Conservation (phyloP, 2,113 vertebrate genomes). For the Poeciliopsis retropinna region DNA sequence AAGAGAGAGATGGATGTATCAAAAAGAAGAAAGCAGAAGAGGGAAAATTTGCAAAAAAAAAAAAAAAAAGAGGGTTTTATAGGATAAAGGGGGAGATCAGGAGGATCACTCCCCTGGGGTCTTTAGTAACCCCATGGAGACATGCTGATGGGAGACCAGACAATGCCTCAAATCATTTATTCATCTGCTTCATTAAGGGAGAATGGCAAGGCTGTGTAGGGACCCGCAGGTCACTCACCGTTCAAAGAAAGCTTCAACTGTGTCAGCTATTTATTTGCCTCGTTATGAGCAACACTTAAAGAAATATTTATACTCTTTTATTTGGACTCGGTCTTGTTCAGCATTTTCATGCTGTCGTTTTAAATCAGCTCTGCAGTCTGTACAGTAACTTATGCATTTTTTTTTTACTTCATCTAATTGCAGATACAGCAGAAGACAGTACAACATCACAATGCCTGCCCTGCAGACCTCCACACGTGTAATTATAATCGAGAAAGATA, state of each 20-base stretch:
- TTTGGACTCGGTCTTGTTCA: not conserved
- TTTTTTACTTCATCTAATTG: slow-evolving; percentile 53
- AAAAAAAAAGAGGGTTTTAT: slow-evolving; percentile 24
- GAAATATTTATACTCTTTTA: not conserved
- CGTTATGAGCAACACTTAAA: slow-evolving; percentile 40
- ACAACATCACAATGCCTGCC: slow-evolving; percentile 65
- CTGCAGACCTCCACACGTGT: slow-evolving; percentile 73
- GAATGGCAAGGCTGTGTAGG: slow-evolving; percentile 69
- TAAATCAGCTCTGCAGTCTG: slow-evolving; percentile 21
- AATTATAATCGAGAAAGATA: slow-evolving; percentile 76
- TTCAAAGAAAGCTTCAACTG: slow-evolving; percentile 59
- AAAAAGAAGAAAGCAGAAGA: slow-evolving; percentile 27
- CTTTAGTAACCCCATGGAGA: slow-evolving; percentile 38
- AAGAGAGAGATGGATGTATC: slow-evolving; percentile 20
- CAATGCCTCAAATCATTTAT: slow-evolving; percentile 73
- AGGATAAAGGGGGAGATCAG: slow-evolving; percentile 21
- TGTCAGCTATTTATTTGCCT: slow-evolving; percentile 47
- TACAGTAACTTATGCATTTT: slow-evolving; percentile 40
- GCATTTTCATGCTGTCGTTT: slow-evolving; percentile 8
- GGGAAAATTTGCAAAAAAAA: slow-evolving; percentile 20
- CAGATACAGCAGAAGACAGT: slow-evolving; percentile 45
- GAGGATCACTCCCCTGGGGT: slow-evolving; percentile 46
- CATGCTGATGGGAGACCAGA: slow-evolving; percentile 56
- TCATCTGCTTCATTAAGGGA: slow-evolving; percentile 75
- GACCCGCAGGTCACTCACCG: slow-evolving; percentile 62